phyloP scores from a whole-genome alignment of 2,888 invertebrate genomes.

The Sminthurinus aureus region DNA sequence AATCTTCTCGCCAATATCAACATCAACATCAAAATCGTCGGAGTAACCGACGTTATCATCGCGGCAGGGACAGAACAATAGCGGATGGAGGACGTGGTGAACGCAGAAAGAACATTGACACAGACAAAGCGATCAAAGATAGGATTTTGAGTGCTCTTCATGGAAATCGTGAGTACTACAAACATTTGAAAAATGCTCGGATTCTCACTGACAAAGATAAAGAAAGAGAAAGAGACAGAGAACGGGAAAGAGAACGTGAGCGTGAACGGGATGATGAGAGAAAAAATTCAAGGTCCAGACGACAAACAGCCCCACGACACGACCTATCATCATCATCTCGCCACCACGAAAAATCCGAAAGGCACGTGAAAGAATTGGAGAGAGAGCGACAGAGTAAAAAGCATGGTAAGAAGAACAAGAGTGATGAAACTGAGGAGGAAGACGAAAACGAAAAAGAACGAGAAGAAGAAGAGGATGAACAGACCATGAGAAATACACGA shows the following conservation, averaged over 20 bases:
- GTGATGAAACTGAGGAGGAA: not conserved
- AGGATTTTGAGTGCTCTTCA: not conserved
- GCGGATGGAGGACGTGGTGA: not conserved
- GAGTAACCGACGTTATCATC: not conserved
- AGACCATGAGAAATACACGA: not conserved
- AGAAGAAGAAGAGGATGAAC: not conserved
- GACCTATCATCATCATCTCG: too few species aligned
- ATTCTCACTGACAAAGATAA: not conserved
- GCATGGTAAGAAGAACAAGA: not conserved
- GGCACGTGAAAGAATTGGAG: not conserved
- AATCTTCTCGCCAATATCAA: not conserved
- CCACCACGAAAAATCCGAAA: too few species aligned
- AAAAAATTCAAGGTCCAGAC: not conserved
- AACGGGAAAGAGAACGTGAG: not conserved
- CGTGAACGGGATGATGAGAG: not conserved
- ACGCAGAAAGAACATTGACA: not conserved
- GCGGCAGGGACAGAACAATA: not conserved
- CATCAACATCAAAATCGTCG: not conserved
- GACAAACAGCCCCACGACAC: not conserved
- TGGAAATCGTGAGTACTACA: not conserved
- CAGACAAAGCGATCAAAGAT: slow-evolving; percentile 8
- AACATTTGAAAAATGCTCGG: not conserved
- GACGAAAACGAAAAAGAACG: too few species aligned
- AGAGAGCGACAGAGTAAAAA: not conserved
- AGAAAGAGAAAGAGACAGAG: not conserved